A percentile compares a stretch with the other conserved stretches of the same genome.
Evolutionary conservation across 2,888 invertebrate species (phyloP).

Genomic region (Trichopoda pennipes): DNA sequence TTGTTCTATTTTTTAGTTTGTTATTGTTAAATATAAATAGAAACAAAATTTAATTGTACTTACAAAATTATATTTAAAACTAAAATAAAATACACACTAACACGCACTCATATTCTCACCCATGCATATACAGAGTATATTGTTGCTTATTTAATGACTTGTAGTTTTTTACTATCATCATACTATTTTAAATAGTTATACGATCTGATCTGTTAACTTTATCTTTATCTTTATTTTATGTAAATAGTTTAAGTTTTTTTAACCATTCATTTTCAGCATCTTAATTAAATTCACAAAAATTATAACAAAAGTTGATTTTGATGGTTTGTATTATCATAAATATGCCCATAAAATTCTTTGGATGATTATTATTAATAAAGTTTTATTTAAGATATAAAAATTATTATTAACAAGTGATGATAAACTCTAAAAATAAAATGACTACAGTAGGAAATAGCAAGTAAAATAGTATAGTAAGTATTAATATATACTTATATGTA

Average conservation of each 20-base stretch:
- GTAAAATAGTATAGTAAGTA: neutral
- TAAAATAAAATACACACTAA: too few relatives aligned
- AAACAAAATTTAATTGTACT: too few relatives aligned
- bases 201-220: slow-evolving; percentile 38
- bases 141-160: too few relatives aligned
- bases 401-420: slow-evolving; percentile 45
- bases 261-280: neutral
- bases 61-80: too few relatives aligned
- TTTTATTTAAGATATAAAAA: slow-evolving; percentile 48
- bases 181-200: neutral
- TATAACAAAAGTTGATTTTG: neutral
- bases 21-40: too few relatives aligned
- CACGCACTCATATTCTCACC: neutral
- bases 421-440: slow-evolving; percentile 25
- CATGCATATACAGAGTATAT: neutral
- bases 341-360: slow-evolving; percentile 4
- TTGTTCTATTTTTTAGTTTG: too few relatives aligned
- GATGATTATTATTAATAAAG: slow-evolving; percentile 4
- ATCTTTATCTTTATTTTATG: slow-evolving; percentile 33
- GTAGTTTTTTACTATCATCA: neutral
- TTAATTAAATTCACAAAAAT: slow-evolving; percentile 17
- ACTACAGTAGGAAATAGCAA: neutral
- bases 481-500: neutral
- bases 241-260: slow-evolving; percentile 10
- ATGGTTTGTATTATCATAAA: slow-evolving; percentile 11